A percentile compares a stretch with the other conserved stretches of the same genome.
These are phyloP conservation scores for Helleia helle DNA, from an alignment of 2,888 invertebrate genomes.

Conservation along the genomic window DNA sequence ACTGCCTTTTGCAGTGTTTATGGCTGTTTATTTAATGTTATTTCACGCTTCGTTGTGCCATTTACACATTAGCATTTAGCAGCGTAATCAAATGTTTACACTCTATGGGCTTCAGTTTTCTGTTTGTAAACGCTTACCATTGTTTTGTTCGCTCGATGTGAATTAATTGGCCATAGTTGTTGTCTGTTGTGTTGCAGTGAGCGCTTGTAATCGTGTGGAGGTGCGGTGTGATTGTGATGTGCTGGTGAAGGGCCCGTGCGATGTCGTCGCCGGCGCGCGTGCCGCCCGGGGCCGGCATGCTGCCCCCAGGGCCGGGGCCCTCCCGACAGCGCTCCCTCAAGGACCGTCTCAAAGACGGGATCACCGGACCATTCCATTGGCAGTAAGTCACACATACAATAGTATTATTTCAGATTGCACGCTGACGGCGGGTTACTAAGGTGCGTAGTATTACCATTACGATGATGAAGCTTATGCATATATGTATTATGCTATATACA, in stretches of 20 bases:
- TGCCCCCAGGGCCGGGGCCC: slow-evolving; percentile 71
- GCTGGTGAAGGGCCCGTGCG: slow-evolving; percentile 32
- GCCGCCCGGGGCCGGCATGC: slow-evolving; percentile 56
- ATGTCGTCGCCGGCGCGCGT: slow-evolving; percentile 62
- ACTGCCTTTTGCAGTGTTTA: background rate
- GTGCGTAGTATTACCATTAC: too few species aligned
- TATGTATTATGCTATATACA: too few species aligned
- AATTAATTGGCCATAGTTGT: slow-evolving; percentile 64
- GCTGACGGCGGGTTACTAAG: background rate
- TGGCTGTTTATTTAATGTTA: background rate
- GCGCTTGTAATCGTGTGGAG: slow-evolving; percentile 55
- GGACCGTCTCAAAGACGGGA: slow-evolving; percentile 85
- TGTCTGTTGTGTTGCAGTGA: slow-evolving; percentile 64
- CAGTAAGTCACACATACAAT: slow-evolving; percentile 77
- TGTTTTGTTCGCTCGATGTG: slow-evolving; percentile 42
- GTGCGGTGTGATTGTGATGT: slow-evolving; percentile 43
- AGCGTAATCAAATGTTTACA: background rate
- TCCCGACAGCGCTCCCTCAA: slow-evolving; percentile 84
- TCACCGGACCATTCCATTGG: slow-evolving; percentile 85
- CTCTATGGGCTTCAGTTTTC: background rate
- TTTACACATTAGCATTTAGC: background rate
- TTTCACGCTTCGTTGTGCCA: background rate
- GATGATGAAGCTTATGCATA: too few species aligned
- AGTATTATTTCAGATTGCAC: background rate
- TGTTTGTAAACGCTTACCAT: slow-evolving; percentile 21